Base-by-base conservation (phyloP, 2,113 vertebrate genomes). In the Solea solea region DNA sequence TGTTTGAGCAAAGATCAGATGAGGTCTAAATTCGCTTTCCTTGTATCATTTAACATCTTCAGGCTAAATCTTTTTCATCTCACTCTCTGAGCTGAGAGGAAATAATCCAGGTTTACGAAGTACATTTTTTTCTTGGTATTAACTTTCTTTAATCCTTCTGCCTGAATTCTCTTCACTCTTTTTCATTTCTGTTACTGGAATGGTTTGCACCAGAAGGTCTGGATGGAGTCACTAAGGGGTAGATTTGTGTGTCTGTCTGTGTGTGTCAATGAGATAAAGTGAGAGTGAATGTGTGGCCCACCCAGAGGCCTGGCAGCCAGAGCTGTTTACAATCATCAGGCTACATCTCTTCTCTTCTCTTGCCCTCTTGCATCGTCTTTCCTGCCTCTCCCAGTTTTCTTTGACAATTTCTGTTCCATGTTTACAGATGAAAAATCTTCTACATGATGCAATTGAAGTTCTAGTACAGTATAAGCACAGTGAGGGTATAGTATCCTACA, bases 291-390 rank as follows among this genome's bases (percentile, higher is more conserved):
- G 78, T 84, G 84, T 78, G 86, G 88, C 89, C 90, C 92, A 91
- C 92, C 91, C 91, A 92, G 83, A 57, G 79, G 81, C 66, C 89
- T 90, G 83, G 80, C 90, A 67, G 77, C 64, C 11, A 34, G 53
- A 85, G 80, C 82, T 91, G 81, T 92, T 93, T 90, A 91, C 86
- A 89, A 78, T 88, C 74, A 83, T 87, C 74, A 79, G 80, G 73
- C 83, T 78, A 42, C 60, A 88, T 88, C 87, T 88, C 69, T 54
- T 64, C 63, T 78, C 56, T 49, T 79, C 66, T 63, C 60, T 54
- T 69, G 62, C 63, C 73, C 69, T 68, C 50, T 74, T 81, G 48
- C 72, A 86, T 73, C 52, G 50, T 56, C 59, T 76, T 83, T 90
- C 80, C 82, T 79, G 85, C 65, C 72, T 75, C 75, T 75, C 60